phyloP scores from a whole-genome alignment of 2,888 invertebrate species.

The Idaea aversata region DNA sequence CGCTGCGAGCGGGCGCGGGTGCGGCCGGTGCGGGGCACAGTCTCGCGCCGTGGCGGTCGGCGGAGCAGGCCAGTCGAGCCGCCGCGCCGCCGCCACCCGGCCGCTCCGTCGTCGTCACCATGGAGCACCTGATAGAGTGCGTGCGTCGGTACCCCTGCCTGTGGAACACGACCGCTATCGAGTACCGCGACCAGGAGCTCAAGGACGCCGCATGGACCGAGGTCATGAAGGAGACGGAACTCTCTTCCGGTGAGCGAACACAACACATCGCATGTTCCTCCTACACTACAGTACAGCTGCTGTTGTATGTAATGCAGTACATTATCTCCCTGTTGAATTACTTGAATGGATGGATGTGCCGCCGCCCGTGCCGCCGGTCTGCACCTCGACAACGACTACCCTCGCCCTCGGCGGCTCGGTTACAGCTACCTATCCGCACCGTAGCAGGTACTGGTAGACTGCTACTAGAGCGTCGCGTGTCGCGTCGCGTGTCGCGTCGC shows the following conservation, averaged over 20 bases:
- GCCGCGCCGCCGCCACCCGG: slow-evolving; percentile 12
- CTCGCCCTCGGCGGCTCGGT: too few relatives aligned
- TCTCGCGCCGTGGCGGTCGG: slow-evolving; percentile 12
- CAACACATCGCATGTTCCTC: slow-evolving; percentile 8
- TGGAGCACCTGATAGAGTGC: slow-evolving; percentile 71
- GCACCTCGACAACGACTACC: too few relatives aligned
- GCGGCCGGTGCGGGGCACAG: slow-evolving; percentile 6
- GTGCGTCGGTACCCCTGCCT: slow-evolving; percentile 73
- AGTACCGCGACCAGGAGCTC: slow-evolving; percentile 75
- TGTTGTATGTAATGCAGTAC: too few relatives aligned
- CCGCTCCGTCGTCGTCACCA: slow-evolving; percentile 34
- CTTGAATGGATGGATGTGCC: too few relatives aligned
- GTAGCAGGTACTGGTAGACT: too few relatives aligned
- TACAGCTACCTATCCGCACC: too few relatives aligned
- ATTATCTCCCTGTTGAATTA: too few relatives aligned
- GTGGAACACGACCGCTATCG: slow-evolving; percentile 73
- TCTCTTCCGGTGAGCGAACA: slow-evolving; percentile 70
- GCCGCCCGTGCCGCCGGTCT: too few relatives aligned
- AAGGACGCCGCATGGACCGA: slow-evolving; percentile 75
- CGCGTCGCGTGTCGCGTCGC: too few relatives aligned
- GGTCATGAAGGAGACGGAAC: slow-evolving; percentile 71
- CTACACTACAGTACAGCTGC: not conserved
- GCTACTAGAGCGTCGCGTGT: too few relatives aligned
- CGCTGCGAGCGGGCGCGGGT: slow-evolving; percentile 4
- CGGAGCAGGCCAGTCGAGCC: slow-evolving; percentile 19